Conservation (phyloP, 2,113 vertebrate genomes). For the Oreochromis tanganicae region DNA sequence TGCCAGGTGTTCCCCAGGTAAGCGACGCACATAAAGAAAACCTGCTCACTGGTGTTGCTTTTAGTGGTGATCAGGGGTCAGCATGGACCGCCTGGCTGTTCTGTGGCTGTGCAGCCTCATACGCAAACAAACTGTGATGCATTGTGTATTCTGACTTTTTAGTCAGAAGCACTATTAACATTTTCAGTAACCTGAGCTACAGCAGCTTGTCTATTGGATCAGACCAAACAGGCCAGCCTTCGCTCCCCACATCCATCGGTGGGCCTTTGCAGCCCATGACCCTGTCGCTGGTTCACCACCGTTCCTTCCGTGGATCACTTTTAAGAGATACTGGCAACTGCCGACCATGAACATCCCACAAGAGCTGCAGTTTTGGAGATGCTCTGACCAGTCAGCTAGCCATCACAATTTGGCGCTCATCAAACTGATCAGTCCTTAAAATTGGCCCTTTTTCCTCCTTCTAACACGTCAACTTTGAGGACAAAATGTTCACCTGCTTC, state of each 20-base stretch:
- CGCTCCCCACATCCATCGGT: not conserved
- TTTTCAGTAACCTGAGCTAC: not conserved
- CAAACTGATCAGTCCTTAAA: not conserved
- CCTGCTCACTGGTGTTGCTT: not conserved
- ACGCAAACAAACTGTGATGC: not conserved
- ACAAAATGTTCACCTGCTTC: not conserved
- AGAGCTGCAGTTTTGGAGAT: not conserved
- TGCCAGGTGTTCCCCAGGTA: not conserved
- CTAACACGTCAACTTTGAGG: not conserved
- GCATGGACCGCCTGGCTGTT: not conserved
- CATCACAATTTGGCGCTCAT: not conserved
- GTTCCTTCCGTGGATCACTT: not conserved
- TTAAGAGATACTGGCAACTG: not conserved
- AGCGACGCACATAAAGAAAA: not conserved
- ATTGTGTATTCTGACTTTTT: not conserved
- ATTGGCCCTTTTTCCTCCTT: not conserved
- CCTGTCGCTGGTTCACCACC: not conserved
- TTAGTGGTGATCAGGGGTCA: not conserved
- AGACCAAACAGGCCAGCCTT: not conserved
- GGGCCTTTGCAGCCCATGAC: not conserved
- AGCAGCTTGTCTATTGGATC: not conserved
- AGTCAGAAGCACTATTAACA: not conserved
- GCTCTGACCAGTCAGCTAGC: not conserved
- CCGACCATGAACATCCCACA: not conserved
- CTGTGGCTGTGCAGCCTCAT: not conserved